Conservation (phyloP, 2,797 vertebrate species). For the Hybognathus amarus region DNA sequence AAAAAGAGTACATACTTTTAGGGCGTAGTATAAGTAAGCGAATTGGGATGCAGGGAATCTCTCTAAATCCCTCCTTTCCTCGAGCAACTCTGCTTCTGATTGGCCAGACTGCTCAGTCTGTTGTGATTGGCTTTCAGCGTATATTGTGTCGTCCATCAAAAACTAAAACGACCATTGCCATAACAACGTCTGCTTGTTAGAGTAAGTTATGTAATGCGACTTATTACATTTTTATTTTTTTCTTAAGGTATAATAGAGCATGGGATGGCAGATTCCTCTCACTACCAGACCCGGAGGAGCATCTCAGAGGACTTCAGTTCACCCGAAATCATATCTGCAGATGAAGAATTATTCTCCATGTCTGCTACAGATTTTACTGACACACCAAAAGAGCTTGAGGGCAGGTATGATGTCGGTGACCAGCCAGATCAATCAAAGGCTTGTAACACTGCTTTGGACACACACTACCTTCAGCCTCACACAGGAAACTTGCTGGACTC, state of each 20-base stretch:
- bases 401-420: constrained; percentile 49
- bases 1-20: no score
- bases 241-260: constrained; percentile 92
- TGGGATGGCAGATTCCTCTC: constrained; percentile 91
- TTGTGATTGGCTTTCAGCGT: no score
- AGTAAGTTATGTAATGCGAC: not conserved
- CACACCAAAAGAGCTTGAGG: constrained; percentile 59
- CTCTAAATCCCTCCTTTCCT: no score
- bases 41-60: no score
- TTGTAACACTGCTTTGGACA: constrained; percentile 50
- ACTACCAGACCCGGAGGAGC: constrained; percentile 88
- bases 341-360: constrained; percentile 77
- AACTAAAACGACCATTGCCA: no score
- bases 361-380: constrained; percentile 71
- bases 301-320: constrained; percentile 81
- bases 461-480: constrained; percentile 79
- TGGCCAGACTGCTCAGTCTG: no score
- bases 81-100: no score
- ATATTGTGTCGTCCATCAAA: no score
- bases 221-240: not conserved
- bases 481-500: constrained; percentile 83
- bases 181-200: no score
- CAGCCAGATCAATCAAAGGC: not conserved
- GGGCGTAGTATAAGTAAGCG: no score
- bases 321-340: constrained; percentile 64